phyloP scores from a whole-genome alignment of 2,113 vertebrate species.

The Natator depressus region DNA sequence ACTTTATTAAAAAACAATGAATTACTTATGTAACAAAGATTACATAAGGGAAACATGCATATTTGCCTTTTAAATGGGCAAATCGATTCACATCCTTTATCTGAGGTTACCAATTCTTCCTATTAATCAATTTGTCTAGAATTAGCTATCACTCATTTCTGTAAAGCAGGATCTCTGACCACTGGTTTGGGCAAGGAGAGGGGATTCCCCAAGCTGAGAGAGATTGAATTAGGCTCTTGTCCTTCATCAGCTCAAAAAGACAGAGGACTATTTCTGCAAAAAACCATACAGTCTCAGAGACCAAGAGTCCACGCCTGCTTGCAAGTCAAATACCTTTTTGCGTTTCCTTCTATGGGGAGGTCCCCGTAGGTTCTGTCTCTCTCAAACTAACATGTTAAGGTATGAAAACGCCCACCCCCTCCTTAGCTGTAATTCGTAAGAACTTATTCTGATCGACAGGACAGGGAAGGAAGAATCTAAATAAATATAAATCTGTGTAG shows the following conservation, averaged over 20 bases:
- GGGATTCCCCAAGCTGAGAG: not conserved
- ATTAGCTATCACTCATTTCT: not conserved
- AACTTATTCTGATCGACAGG: not conserved
- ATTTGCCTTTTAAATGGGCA: not conserved
- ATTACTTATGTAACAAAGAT: not conserved
- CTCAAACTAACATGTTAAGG: not conserved
- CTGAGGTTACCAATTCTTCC: not conserved
- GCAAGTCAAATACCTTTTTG: not conserved
- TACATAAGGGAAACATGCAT: not conserved
- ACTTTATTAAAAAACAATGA: not conserved
- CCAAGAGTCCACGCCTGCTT: rapidly evolving
- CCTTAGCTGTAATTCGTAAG: not conserved
- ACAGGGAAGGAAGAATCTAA: not conserved
- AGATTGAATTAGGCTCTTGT: not conserved
- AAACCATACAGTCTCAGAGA: not conserved
- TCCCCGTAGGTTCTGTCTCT: not conserved
- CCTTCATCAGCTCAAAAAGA: not conserved
- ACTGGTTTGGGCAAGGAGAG: not conserved
- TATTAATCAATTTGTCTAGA: not conserved
- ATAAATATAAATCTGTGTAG: not conserved
- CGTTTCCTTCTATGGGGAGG: not conserved
- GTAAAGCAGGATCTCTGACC: not conserved
- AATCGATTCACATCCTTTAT: not conserved
- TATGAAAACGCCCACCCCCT: not conserved
- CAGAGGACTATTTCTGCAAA: not conserved